Percentiles rank a stretch among this genome's conserved stretches.
phyloP scores from a whole-genome alignment of 1,140 invertebrate species.

The Drosophila murphyi region DNA sequence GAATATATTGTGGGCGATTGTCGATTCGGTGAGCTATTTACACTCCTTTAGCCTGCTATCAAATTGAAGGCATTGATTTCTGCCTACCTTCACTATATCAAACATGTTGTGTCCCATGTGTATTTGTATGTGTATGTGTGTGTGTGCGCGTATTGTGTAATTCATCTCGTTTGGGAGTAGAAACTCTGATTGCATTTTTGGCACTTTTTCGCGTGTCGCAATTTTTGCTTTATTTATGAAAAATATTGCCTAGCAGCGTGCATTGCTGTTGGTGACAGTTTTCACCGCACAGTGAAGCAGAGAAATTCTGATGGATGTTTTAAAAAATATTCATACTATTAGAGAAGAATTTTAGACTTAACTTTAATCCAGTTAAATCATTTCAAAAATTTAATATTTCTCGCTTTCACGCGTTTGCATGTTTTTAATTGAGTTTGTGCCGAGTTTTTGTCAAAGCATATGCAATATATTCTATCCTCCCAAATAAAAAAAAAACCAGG shows the following conservation, averaged over 20 bases:
- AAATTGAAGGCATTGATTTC: conserved; percentile 67
- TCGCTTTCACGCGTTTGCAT: not conserved
- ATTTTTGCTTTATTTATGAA: conserved; percentile 23
- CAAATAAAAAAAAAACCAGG: conserved; percentile 2
- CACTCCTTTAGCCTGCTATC: conserved; percentile 43
- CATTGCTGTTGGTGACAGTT: conserved; percentile 51
- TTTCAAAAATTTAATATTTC: not conserved
- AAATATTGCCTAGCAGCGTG: conserved; percentile 9
- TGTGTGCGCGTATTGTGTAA: conserved; percentile 48
- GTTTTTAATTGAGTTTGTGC: conserved; percentile 23
- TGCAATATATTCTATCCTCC: not conserved
- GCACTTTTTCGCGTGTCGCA: conserved; percentile 45
- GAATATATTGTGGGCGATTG: conserved; percentile 6
- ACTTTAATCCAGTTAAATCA: not conserved
- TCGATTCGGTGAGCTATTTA: conserved; percentile 14
- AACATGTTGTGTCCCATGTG: conserved; percentile 41
- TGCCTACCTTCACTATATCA: conserved; percentile 35
- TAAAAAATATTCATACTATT: not conserved
- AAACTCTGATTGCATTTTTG: conserved; percentile 73
- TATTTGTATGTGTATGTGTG: conserved; percentile 28
- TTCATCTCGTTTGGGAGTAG: conserved; percentile 63
- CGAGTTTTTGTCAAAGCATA: not conserved
- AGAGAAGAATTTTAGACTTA: not conserved
- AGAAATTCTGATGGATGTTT: not conserved
- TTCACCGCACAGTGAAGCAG: conserved; percentile 28